Evolutionary conservation across 2,113 vertebrate species (phyloP), one percentile per base, ranked within the genome.

Genomic region (Corythornis cristatus): DNA sequence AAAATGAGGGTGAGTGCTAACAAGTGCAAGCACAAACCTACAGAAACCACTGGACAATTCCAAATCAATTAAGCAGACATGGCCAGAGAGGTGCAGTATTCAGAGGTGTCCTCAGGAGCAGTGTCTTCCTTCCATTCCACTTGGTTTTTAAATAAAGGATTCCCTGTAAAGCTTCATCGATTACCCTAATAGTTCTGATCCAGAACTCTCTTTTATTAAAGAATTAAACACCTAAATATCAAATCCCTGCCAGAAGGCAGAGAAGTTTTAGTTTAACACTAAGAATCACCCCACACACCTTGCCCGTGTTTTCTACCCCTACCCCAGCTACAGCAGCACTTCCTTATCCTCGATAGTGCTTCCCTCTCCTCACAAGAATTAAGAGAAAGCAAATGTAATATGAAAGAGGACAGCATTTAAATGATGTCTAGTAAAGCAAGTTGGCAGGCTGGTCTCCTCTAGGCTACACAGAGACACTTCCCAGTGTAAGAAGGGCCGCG

Each of bases 291-390:
- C 9, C 54, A 42, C 15, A 45, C 15, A 12, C 20, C 48, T 15
- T 0, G 7, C n/a, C 23, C 29, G 40, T 40, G 40, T 12, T 31
- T 17, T 26, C 13, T 5, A 12, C 15, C 12, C 3, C 2, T 3
- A 4, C 23, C 50, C 19, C 57, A 21, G 16, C 29, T 42, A 31
- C 1, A 57, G 20, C 67, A 26, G 22, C 26, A 61, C 8, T 3
- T 71, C 28, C 51, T 19, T 64, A 54, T 4, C 31, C n/a, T 42
- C 20, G 22, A 0, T n/a, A 19, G 5, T 53, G 51, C 51, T 86
- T 70, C 72, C 21, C 25, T 23, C 66, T 83, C n/a, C 17, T 8
- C 42, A 64, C 15, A 28, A 19, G 46, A 88, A 72, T 56, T 67
- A 51, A 71, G 12, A 89, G 60, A 83, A 56, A 86, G 70, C 54